These are phyloP conservation scores for Oxystoma pomonae DNA, from an alignment of 2,888 invertebrate species.

Conservation along the genomic window DNA sequence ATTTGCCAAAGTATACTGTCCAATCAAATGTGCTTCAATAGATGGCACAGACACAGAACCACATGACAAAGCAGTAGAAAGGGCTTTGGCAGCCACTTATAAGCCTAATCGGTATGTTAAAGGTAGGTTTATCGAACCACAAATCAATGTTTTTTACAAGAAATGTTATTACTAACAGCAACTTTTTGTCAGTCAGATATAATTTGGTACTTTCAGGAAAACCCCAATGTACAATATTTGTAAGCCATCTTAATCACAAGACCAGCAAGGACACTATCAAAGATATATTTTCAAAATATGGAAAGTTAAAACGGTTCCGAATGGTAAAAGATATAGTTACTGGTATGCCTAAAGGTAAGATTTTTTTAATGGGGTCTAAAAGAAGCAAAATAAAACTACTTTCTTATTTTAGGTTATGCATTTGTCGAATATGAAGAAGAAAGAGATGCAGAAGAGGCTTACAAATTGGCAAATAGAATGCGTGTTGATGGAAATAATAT, in stretches of 20 bases:
- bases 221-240: constrained; percentile 69
- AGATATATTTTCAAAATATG: constrained; percentile 59
- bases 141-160: too few relatives aligned
- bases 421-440: constrained; percentile 75
- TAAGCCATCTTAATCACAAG: constrained; percentile 66
- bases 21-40: constrained; percentile 79
- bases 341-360: constrained; percentile 62
- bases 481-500: constrained; percentile 65
- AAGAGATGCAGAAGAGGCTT: constrained; percentile 58
- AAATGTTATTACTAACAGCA: too few relatives aligned
- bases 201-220: too few relatives aligned
- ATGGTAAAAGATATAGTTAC: constrained; percentile 79
- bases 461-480: constrained; percentile 56
- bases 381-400: too few relatives aligned
- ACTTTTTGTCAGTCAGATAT: too few relatives aligned
- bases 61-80: constrained; percentile 71
- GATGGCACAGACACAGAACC: constrained; percentile 81
- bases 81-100: constrained; percentile 67
- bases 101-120: constrained; percentile 60
- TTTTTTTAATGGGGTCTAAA: too few relatives aligned
- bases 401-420: constrained; percentile 60
- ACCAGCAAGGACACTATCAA: constrained; percentile 58
- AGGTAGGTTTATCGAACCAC: constrained; percentile 46
- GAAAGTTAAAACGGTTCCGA: constrained; percentile 59
- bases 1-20: constrained; percentile 64